These are phyloP conservation scores for Brienomyrus brachyistius DNA, from an alignment of 2,113 vertebrate species.

Conservation along the genomic window DNA sequence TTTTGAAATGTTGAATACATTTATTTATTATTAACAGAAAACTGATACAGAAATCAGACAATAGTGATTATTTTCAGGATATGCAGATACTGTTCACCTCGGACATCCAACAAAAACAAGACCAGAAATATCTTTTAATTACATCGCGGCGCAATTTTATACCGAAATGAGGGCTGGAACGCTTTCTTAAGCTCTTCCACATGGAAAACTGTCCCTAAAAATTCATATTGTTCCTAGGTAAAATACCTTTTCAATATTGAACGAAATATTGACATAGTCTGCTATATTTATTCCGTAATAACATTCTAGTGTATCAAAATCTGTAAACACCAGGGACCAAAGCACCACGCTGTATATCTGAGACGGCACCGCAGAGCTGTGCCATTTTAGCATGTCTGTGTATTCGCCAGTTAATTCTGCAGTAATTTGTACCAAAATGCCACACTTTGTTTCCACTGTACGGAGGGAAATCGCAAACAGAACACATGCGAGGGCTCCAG, in stretches of 20 bases:
- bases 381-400: slow-evolving; percentile 11
- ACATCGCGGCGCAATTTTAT: neutral
- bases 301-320: neutral
- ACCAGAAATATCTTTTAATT: neutral
- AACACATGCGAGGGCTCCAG: slow-evolving; percentile 30
- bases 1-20: neutral
- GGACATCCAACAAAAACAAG: neutral
- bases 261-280: neutral
- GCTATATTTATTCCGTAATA: neutral
- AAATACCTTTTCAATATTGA: neutral
- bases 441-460: slow-evolving; percentile 12
- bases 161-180: neutral
- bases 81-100: neutral
- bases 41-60: neutral
- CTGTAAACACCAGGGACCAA: neutral
- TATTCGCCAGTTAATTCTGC: slow-evolving; percentile 30
- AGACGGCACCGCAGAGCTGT: neutral
- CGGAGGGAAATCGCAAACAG: slow-evolving; percentile 21
- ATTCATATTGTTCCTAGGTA: neutral
- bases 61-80: neutral
- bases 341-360: neutral
- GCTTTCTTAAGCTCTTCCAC: neutral
- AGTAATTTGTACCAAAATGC: slow-evolving; percentile 27
- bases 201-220: neutral
- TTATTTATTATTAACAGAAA: neutral